Evolutionary conservation across 2,113 vertebrate species (phyloP), one percentile per base, ranked within the genome.

Genomic region (Actinemys pallida): DNA sequence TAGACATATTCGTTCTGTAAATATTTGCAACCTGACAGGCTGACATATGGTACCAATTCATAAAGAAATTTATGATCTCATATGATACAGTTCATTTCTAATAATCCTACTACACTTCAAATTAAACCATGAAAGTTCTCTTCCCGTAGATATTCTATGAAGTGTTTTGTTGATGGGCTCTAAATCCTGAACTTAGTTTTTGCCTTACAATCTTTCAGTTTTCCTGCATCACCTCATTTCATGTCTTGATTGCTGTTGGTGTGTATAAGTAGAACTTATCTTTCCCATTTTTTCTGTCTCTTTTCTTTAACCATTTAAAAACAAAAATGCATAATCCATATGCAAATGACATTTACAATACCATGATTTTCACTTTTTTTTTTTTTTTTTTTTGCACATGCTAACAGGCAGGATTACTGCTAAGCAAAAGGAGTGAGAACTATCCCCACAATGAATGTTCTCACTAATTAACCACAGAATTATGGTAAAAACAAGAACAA

Each of bases 111-210:
- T 76, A 0, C 1, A 20, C 27, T 83, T 81, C 69, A 57, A 85
- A 92, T 1, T 25, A 14, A 93, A 79, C 42, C 87, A 50, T 7
- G 59, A 53, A 57, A 24, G 9, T 86, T 87, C 87, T 86, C 75
- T 84, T 83, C 35, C 29, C 35, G 56, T 86, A 80, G 95, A 87
- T 29, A 24, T 49, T 6, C 57, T 27, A 19, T n/a, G 50, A 90
- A 95, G 86, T 49, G 47, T 92, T 92, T 90, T 90, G 89, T 87
- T 93, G 89, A 84, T 88, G 86, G 85, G 89, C 78, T 95, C 24
- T 39, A n/a, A 27, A 81, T 86, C 59, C 87, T 82, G 79, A 94
- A 88, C 79, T 72, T 47, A 31, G 81, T 81, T 76, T 47, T 96
- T 90, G 89, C 84, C 84, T 72, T 0, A 1, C 95, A 93, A 97